These are phyloP conservation scores for Amblyjoppa proteus DNA, from an alignment of 2,888 invertebrate species.

Conservation along the genomic window DNA sequence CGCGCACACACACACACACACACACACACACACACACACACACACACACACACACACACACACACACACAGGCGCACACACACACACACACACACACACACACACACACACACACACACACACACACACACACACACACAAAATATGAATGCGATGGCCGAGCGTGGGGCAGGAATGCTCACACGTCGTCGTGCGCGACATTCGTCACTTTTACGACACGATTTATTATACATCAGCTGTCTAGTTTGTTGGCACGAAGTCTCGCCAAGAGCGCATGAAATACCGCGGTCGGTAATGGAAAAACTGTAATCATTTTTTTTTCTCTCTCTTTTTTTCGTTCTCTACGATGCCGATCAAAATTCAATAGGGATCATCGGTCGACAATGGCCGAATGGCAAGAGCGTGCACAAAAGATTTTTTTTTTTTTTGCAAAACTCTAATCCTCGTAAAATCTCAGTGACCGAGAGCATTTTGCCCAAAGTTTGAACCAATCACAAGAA, in stretches of 20 bases:
- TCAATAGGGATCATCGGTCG: neutral
- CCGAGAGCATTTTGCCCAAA: too few species aligned
- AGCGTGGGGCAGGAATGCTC: neutral
- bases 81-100: constrained; percentile 16
- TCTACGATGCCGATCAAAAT: neutral
- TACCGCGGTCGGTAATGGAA: neutral
- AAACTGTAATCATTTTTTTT: constrained; percentile 7
- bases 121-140: constrained; percentile 18
- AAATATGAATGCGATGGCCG: constrained; percentile 26
- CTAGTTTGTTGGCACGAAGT: constrained; percentile 39
- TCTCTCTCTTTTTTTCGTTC: neutral
- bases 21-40: constrained; percentile 2
- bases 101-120: constrained; percentile 12
- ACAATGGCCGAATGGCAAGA: too few species aligned
- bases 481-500: too few species aligned
- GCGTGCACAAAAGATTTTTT: too few species aligned
- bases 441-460: neutral
- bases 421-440: too few species aligned
- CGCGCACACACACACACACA: constrained; percentile 1
- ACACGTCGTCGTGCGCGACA: constrained; percentile 48
- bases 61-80: constrained; percentile 7
- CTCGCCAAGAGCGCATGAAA: neutral
- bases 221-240: constrained; percentile 43
- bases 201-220: constrained; percentile 59
- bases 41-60: constrained; percentile 12